Conservation (phyloP, 2,113 vertebrate species). For the Potamarius usumacintae region DNA sequence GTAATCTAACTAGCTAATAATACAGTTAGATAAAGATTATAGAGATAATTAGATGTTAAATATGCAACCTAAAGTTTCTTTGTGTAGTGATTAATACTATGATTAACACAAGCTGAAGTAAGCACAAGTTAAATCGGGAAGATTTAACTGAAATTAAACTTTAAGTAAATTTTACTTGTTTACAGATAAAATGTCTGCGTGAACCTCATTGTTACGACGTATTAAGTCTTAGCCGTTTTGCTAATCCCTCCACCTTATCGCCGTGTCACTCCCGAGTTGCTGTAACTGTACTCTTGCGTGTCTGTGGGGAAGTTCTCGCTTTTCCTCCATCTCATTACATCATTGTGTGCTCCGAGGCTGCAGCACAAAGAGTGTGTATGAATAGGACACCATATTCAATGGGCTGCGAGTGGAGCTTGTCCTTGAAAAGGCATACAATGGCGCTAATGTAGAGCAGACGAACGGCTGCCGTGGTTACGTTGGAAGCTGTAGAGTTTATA, state of each 20-base stretch:
- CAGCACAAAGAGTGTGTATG: slow-evolving; percentile 61
- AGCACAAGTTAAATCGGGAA: no score
- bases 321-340: slow-evolving; percentile 33
- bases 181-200: no score
- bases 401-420: slow-evolving; percentile 56
- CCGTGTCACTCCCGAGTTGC: background rate
- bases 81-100: background rate
- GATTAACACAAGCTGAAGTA: background rate
- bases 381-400: slow-evolving; percentile 57
- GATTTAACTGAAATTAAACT: no score
- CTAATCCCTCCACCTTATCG: background rate
- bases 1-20: background rate
- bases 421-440: slow-evolving; percentile 65
- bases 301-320: slow-evolving; percentile 32
- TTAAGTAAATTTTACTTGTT: background rate
- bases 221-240: background rate
- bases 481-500: slow-evolving; percentile 53
- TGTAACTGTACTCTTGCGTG: slow-evolving; percentile 48
- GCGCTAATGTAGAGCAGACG: slow-evolving; percentile 59
- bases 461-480: slow-evolving; percentile 50
- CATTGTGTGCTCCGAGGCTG: slow-evolving; percentile 60
- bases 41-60: background rate
- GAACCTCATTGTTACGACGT: background rate
- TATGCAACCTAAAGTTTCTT: background rate
- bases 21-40: no score